Base-by-base conservation (phyloP, 2,888 invertebrate genomes). In the Dexiosoma caninum region DNA sequence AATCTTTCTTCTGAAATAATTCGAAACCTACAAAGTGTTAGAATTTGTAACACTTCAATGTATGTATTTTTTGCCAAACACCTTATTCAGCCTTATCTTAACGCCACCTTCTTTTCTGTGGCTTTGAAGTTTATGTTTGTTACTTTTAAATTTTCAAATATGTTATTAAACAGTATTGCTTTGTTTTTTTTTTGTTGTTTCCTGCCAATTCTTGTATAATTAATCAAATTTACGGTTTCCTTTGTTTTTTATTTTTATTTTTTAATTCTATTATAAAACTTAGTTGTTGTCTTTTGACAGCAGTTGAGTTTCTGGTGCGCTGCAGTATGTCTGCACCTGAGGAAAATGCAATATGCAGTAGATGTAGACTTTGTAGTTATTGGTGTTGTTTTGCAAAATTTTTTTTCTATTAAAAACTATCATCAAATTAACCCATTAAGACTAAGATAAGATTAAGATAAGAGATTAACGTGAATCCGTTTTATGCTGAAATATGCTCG, bases 61-160 rank as follows among this genome's bases (percentile, higher is more conserved):
- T 75, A 49, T 14, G 59, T 67, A 46, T 35, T 35, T 62, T 64
- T 27, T 37, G 3, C 67, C 49, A 69, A 77, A 57, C 77, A 77
- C 77, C 70, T 70, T 69, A 55, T 70, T 57, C 64, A 70, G 77
- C 55, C 46, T 77, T 77, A 69, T 57, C 69, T 70, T 49, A 70
- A 77, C 77, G 77, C 77, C 77, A 77, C 77, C 77, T 77, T 55
- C 57, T 49, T 70, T 66, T 67, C 42, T 30, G 35, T 55, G 53
- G 40, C 51, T 49, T 49, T 77, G 32, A 64, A 70, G 64, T 70
- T 70, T 70, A 70, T 77, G 32, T 53, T n/a, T 49, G 37, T 49
- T 27, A 37, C n/a, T 44, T 55, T 62, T 46, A n/a, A 12, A 21
- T 32, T 42, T 66, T 59, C 55, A 1, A 46, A 27, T 59, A 14